Conservation (phyloP, 2,113 vertebrate genomes). For the Salvator merianae region DNA sequence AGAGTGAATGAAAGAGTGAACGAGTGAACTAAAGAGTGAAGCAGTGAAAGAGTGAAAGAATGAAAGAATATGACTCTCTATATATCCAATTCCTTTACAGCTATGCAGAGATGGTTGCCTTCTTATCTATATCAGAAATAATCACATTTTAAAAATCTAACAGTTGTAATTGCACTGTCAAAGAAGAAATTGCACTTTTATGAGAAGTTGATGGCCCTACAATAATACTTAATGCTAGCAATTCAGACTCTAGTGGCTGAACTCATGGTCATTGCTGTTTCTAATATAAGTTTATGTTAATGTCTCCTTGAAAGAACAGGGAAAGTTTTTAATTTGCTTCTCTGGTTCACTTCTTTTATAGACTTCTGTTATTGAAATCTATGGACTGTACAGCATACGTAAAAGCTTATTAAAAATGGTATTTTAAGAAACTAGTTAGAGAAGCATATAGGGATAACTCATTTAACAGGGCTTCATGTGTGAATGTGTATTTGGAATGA, state of each 20-base stretch:
- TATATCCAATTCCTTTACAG: neutral
- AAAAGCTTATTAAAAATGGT: slow-evolving; percentile 13
- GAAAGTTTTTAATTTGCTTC: slow-evolving; percentile 2
- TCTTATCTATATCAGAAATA: neutral
- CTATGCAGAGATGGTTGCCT: neutral
- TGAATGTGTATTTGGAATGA: neutral
- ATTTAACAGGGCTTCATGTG: neutral
- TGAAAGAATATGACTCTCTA: too few species aligned
- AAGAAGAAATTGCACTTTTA: neutral
- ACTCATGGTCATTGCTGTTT: slow-evolving; percentile 2
- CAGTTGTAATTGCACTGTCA: neutral
- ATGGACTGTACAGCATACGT: neutral
- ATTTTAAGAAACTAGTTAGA: neutral
- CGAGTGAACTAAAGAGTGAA: too few species aligned
- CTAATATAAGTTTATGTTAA: slow-evolving; percentile 13
- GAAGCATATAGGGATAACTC: neutral
- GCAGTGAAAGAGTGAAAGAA: too few species aligned
- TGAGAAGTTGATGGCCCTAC: slow-evolving; percentile 14
- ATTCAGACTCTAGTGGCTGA: slow-evolving; percentile 3
- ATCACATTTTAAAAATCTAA: neutral
- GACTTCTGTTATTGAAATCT: neutral
- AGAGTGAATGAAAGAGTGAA: too few species aligned
- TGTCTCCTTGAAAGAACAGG: neutral
- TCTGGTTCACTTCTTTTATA: slow-evolving; percentile 24
- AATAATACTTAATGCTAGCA: slow-evolving; percentile 19